Evolutionary conservation across 2,113 vertebrate species (phyloP).

Genomic region (Rhipidura dahli): DNA sequence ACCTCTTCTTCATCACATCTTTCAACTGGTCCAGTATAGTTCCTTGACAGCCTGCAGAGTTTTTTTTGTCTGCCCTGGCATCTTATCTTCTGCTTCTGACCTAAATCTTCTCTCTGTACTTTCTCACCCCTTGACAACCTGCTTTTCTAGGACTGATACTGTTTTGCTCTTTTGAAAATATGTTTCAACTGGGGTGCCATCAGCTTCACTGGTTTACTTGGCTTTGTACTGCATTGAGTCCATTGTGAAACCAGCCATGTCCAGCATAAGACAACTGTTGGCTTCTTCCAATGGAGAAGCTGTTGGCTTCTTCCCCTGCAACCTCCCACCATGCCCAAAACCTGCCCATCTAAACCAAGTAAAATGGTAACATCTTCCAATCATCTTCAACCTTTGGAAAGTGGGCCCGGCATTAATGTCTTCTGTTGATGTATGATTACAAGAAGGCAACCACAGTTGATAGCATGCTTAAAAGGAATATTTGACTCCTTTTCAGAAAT

Average conservation of each 20-base stretch:
- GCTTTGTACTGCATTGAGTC: neutral
- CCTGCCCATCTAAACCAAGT: neutral
- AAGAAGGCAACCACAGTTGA: neutral
- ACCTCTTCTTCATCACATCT: neutral
- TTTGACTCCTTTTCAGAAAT: neutral
- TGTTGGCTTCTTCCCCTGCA: too few species aligned
- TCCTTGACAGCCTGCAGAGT: accelerated
- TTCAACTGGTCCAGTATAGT: neutral
- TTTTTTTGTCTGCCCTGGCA: neutral
- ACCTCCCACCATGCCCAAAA: neutral
- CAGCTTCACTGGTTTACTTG: neutral
- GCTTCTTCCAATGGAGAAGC: neutral
- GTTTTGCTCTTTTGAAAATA: neutral
- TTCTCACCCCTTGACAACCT: neutral
- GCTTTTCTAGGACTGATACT: neutral
- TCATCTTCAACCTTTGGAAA: neutral
- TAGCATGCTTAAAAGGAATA: neutral
- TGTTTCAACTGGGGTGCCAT: neutral
- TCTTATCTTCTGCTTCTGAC: neutral
- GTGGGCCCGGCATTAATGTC: neutral
- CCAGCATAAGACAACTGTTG: neutral
- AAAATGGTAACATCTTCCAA: neutral
- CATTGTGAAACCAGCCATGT: accelerated
- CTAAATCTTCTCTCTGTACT: neutral
- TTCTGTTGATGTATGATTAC: neutral